Evolutionary conservation across 2,888 invertebrate species (phyloP), one percentile per base, ranked within the genome.

Genomic region (Alentia gelatinosa): DNA sequence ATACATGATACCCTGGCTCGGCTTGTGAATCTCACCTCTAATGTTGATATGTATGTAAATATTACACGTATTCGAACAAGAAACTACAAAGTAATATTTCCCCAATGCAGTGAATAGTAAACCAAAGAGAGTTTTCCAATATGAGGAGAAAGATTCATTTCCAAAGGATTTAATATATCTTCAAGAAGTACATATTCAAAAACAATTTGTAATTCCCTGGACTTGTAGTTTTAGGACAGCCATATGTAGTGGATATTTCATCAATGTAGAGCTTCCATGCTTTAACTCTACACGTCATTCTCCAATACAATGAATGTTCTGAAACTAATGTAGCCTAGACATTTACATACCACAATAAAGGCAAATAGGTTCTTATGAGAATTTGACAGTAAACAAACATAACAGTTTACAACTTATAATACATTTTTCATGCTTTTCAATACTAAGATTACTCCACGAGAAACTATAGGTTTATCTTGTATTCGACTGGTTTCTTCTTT

Each of bases 1-100:
- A 37, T 83, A 83, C 83, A 83, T 0, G 4, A 83, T 83, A 83
- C 83, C 83, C 83, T 83, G 83, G 83, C 39, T 40, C 83, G 83
- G 83, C 83, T 83, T 83, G 83, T 83, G 83, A 39, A 15, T 37
- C 35, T 40, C 26, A 1, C 23, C 39, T 40, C 83, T 12, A 40
- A 39, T 83, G 37, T 83, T 40, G 40, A 83, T 83, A 83, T 40
- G 68, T 68, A 68, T 56, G 56, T 56, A 56, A 3, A 56, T 23
- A 83, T 37, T 83, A 83, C 79, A 37, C 35, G 33, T 79, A 79
- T 79, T 79, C 83, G 37, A 83, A 83, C 35, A 83, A 40, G 37
- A 3, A 26, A 68, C 37, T 75, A 1, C 26, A 75, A 3, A 50
- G 50, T 50, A 50, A 15, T n/a, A n/a, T n/a, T n/a, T n/a, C n/a